Percentiles rank a stretch among this genome's conserved stretches.
Conservation (phyloP, 2,113 vertebrate species). For the Neotragus moschatus region DNA sequence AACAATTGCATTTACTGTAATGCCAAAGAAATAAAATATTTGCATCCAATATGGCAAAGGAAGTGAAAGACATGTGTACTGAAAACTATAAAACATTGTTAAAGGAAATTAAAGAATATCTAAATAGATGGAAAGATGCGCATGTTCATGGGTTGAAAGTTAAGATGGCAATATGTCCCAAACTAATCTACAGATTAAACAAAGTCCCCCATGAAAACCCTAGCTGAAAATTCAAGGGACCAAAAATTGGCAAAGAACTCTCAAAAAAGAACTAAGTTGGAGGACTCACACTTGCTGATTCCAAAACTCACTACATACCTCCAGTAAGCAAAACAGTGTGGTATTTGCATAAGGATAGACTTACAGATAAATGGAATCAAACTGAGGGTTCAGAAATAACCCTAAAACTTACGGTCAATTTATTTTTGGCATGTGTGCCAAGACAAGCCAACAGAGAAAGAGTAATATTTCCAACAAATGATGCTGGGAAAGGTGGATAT, state of each 20-base stretch:
- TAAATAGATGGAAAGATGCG: neutral
- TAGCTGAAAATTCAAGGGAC: neutral
- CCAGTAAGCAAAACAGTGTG: neutral
- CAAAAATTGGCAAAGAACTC: neutral
- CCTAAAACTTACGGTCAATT: no score
- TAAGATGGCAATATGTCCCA: neutral
- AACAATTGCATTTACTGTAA: neutral
- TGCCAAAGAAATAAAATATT: neutral
- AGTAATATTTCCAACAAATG: no score
- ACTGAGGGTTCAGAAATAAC: no score
- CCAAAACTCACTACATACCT: neutral
- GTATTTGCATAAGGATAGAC: no score
- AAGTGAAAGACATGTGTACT: neutral
- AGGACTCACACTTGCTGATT: neutral
- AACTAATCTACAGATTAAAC: neutral
- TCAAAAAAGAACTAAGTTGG: neutral
- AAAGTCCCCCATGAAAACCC: neutral
- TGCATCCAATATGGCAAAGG: neutral
- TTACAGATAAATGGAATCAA: no score
- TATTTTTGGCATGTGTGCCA: no score
- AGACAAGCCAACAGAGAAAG: no score
- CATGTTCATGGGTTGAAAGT: neutral
- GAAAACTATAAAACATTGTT: neutral
- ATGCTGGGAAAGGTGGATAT: no score
- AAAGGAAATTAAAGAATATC: neutral